Conservation (phyloP, 2,888 invertebrate genomes). For the Melieria picta region DNA sequence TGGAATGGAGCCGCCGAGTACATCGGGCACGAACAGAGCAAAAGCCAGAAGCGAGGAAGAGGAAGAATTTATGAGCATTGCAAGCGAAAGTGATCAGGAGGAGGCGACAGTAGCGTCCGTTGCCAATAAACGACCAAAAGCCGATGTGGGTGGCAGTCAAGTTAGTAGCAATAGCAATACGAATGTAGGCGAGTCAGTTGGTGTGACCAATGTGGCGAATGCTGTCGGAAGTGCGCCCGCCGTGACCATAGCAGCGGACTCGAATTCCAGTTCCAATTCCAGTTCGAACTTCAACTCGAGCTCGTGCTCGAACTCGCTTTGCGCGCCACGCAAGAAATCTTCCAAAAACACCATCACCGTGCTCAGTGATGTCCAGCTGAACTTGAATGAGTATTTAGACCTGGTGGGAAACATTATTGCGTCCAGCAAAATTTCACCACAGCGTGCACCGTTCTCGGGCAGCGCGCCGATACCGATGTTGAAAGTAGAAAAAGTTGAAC, state of each 20-base stretch:
- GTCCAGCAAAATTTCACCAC: slow-evolving; percentile 59
- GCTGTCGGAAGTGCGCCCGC: not conserved
- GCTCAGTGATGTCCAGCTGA: slow-evolving; percentile 65
- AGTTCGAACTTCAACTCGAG: slow-evolving; percentile 36
- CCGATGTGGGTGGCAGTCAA: slow-evolving; percentile 28
- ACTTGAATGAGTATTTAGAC: slow-evolving; percentile 63
- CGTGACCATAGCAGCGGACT: not conserved
- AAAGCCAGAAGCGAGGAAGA: slow-evolving; percentile 42
- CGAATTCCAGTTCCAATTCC: slow-evolving; percentile 19
- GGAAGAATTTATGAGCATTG: slow-evolving; percentile 55
- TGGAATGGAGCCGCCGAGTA: slow-evolving; percentile 41
- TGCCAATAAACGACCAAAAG: not conserved
- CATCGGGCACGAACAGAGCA: not conserved
- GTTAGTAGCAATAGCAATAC: slow-evolving; percentile 18
- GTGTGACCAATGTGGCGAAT: not conserved
- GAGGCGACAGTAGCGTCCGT: not conserved
- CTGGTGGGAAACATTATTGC: slow-evolving; percentile 64
- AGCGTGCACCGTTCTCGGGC: slow-evolving; percentile 50
- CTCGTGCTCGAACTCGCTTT: slow-evolving; percentile 31
- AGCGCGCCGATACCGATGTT: slow-evolving; percentile 56
- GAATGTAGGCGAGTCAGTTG: not conserved
- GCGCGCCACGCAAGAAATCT: slow-evolving; percentile 44
- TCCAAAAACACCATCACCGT: slow-evolving; percentile 62
- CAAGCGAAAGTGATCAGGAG: not conserved
- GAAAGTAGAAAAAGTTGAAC: slow-evolving; percentile 62